Evolutionary conservation across 2,113 vertebrate species (phyloP).

Genomic region (Zapus hudsonius): DNA sequence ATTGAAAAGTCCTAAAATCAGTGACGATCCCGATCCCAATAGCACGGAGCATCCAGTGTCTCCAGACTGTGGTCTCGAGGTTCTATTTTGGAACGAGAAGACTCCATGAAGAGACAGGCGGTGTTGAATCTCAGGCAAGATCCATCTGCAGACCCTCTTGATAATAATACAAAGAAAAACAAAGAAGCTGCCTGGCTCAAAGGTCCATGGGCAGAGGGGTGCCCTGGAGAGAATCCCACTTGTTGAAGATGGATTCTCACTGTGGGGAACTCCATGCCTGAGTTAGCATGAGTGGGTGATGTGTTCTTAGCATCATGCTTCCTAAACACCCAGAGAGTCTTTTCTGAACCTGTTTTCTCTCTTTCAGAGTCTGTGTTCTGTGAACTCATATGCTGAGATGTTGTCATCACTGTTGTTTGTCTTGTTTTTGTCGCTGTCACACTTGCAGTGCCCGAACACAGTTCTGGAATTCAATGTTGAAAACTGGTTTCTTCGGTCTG

Average conservation of each 20-base stretch:
- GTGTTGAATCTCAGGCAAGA: background rate
- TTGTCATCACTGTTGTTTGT: background rate
- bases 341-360: conserved; percentile 23
- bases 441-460: background rate
- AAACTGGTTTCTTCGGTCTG: background rate
- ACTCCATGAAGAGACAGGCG: background rate
- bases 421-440: too few species aligned
- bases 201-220: background rate
- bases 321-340: background rate
- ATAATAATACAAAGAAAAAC: background rate
- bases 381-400: background rate
- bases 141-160: background rate
- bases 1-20: background rate
- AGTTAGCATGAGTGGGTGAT: background rate
- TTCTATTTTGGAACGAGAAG: background rate
- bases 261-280: background rate
- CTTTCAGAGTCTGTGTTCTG: conserved; percentile 8
- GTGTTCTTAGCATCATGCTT: background rate
- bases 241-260: background rate
- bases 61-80: background rate
- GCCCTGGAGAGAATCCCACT: background rate
- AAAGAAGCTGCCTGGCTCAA: background rate
- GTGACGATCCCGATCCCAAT: background rate
- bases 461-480: background rate
- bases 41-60: background rate